Conservation (phyloP, 2,113 vertebrate species). For the Chaetura pelagica region DNA sequence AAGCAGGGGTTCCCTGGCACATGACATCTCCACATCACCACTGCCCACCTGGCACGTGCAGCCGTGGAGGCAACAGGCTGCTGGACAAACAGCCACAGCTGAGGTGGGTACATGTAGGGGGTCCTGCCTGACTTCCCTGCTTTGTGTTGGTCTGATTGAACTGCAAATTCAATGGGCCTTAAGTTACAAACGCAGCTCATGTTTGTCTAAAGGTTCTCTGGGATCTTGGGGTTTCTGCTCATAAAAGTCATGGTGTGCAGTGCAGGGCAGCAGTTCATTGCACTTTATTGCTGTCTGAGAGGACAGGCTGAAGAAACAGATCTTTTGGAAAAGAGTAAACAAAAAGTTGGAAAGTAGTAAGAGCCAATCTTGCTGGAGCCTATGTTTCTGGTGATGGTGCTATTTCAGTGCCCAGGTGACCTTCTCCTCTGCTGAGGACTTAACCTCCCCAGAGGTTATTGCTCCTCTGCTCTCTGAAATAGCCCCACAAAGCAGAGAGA, state of each 20-base stretch:
- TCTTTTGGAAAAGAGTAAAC: not conserved
- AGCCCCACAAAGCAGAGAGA: not conserved
- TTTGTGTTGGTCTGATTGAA: too few species aligned
- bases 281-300: not conserved
- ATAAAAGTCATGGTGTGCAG: fast-evolving
- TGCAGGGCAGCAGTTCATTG: not conserved
- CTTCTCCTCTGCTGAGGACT: not conserved
- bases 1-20: too few species aligned
- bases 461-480: not conserved
- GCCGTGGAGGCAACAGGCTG: too few species aligned
- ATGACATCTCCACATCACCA: too few species aligned
- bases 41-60: too few species aligned
- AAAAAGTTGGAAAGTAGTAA: fast-evolving
- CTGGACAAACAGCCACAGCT: too few species aligned
- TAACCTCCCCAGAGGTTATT: not conserved
- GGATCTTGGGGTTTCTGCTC: not conserved
- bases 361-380: not conserved
- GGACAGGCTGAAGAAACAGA: not conserved
- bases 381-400: not conserved
- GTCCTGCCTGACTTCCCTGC: too few species aligned
- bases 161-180: not conserved
- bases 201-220: not conserved
- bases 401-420: fast-evolving
- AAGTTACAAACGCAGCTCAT: not conserved
- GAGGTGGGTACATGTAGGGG: too few species aligned